Percentiles rank a stretch among this genome's conserved stretches.
phyloP scores from a whole-genome alignment of 2,113 vertebrate species.

The Peromyscus polionotus region DNA sequence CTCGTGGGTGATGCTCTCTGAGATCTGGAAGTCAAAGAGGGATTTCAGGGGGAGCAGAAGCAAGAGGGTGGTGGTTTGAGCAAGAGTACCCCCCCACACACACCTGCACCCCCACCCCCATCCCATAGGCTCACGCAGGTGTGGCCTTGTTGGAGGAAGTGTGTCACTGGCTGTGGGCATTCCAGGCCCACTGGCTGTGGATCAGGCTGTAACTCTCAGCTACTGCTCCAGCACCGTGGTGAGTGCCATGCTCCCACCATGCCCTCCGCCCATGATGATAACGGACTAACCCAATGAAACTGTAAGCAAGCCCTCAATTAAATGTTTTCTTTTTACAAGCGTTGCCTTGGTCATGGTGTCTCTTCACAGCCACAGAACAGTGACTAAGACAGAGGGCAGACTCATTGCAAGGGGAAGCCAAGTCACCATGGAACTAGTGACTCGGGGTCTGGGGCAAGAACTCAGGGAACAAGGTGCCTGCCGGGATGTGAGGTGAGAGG shows the following conservation, averaged over 20 bases:
- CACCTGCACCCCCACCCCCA: rapidly evolving
- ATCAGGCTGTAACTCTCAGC: neutral
- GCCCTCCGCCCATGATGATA: neutral
- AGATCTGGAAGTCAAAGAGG: slow-evolving; percentile 75
- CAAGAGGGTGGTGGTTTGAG: neutral
- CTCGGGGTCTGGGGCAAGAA: neutral
- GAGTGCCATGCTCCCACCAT: neutral
- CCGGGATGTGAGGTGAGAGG: neutral
- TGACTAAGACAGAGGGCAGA: neutral
- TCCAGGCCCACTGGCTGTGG: neutral
- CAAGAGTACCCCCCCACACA: neutral
- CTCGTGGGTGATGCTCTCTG: slow-evolving; percentile 76
- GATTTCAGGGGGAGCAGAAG: neutral
- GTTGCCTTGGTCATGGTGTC: neutral
- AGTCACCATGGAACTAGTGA: neutral
- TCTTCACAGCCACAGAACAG: neutral
- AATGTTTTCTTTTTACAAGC: neutral
- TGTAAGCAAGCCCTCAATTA: neutral
- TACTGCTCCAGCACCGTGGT: neutral
- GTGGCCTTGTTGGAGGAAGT: neutral
- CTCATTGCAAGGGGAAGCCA: rapidly evolving
- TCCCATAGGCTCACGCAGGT: neutral
- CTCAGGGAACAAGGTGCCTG: neutral
- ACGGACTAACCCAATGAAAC: neutral
- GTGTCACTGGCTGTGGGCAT: neutral